phyloP scores from a whole-genome alignment of 2,797 vertebrate species.

The Vespertilio murinus region DNA sequence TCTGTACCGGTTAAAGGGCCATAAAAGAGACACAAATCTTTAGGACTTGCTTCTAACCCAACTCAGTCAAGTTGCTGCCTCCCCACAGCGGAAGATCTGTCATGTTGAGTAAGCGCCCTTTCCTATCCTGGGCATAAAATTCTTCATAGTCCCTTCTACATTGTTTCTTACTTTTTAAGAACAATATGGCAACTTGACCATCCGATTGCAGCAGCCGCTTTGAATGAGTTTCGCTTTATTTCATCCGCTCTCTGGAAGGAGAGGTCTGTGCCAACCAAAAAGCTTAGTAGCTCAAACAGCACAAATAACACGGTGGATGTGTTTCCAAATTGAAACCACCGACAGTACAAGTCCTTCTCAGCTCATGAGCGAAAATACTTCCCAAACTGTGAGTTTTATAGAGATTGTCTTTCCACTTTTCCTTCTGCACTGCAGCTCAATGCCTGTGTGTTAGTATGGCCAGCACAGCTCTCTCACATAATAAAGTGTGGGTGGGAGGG shows the following conservation, averaged over 20 bases:
- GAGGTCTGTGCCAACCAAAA: background rate
- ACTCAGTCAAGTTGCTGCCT: background rate
- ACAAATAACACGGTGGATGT: background rate
- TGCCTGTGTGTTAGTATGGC: background rate
- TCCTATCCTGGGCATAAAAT: background rate
- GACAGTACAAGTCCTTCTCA: background rate
- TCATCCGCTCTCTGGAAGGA: constrained; percentile 45
- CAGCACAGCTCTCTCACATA: background rate
- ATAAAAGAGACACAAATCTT: constrained; percentile 20
- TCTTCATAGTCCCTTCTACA: background rate
- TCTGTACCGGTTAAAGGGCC: constrained; percentile 17
- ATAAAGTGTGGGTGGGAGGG: background rate
- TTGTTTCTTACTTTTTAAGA: background rate
- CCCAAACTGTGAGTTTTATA: background rate
- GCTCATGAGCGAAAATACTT: background rate
- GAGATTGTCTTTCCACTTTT: background rate
- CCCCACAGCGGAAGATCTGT: background rate
- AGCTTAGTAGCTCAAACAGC: background rate
- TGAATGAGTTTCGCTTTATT: constrained; percentile 13
- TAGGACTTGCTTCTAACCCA: background rate
- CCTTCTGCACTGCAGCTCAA: background rate
- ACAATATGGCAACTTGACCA: constrained; percentile 21
- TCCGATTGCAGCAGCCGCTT: background rate
- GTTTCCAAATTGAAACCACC: background rate
- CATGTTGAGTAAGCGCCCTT: background rate